Evolutionary conservation across 1,140 invertebrate species (phyloP).

Genomic region (Patella vulgata): DNA sequence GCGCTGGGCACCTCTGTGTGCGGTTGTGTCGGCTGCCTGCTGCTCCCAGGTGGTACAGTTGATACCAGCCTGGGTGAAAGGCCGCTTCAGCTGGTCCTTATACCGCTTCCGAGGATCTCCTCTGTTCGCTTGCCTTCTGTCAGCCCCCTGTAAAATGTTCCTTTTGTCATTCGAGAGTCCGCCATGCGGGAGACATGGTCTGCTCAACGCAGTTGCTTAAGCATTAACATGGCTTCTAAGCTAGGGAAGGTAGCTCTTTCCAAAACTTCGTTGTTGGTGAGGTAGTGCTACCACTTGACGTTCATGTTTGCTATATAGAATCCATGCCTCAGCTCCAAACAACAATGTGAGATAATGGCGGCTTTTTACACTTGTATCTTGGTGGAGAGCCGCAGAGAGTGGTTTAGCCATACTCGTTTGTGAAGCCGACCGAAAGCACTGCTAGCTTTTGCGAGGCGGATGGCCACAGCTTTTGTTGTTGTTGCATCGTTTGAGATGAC

Average conservation of each 20-base stretch:
- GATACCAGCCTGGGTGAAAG: too few species aligned
- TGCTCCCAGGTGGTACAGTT: too few species aligned
- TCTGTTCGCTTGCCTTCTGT: neutral
- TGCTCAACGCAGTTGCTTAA: slow-evolving; percentile 16
- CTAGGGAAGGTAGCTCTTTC: slow-evolving; percentile 7
- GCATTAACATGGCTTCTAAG: slow-evolving; percentile 12
- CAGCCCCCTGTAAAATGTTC: slow-evolving; percentile 5
- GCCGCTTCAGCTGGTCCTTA: too few species aligned
- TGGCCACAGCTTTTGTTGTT: slow-evolving; percentile 17
- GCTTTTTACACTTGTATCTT: slow-evolving; percentile 24
- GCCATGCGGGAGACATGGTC: neutral
- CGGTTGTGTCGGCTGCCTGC: too few species aligned
- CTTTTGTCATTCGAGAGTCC: slow-evolving; percentile 4
- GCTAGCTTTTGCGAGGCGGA: slow-evolving; percentile 23
- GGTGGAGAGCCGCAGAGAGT: slow-evolving; percentile 1
- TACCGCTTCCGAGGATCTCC: too few species aligned
- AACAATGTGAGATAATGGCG: slow-evolving; percentile 17
- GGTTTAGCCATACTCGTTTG: too few species aligned
- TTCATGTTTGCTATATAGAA: slow-evolving; percentile 11
- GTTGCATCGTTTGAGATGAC: slow-evolving; percentile 16
- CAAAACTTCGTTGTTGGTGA: slow-evolving; percentile 19
- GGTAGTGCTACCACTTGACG: slow-evolving; percentile 22
- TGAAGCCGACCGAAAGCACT: slow-evolving; percentile 11
- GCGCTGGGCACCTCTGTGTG: too few species aligned
- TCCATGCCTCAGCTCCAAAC: slow-evolving; percentile 28